phyloP scores from a whole-genome alignment of 1,140 invertebrate species.

The Habropoda laboriosa region DNA sequence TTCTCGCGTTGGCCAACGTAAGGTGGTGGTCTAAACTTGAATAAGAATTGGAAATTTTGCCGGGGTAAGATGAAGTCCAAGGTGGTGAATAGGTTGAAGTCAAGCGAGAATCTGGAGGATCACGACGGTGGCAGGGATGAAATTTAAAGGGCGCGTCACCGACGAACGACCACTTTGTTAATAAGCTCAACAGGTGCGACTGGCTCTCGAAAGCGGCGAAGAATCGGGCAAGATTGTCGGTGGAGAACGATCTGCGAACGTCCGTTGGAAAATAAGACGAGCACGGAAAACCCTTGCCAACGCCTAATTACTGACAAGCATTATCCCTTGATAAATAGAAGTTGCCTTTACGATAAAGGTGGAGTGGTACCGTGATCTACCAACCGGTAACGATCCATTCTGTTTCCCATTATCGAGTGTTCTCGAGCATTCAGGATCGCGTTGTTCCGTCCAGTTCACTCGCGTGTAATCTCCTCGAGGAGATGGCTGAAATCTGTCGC shows the following conservation, averaged over 20 bases:
- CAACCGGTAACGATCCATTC: not conserved
- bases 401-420: not conserved
- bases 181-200: conserved; percentile 50
- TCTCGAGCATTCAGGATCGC: not conserved
- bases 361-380: too few species aligned
- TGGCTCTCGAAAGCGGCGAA: not conserved
- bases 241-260: not conserved
- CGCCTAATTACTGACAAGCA: not conserved
- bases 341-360: not conserved
- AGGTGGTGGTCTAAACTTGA: too few species aligned
- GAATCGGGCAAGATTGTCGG: not conserved
- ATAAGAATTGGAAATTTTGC: not conserved
- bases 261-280: not conserved
- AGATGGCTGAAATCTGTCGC: not conserved
- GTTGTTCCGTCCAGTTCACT: not conserved
- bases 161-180: conserved; percentile 35
- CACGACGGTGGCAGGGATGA: too few species aligned
- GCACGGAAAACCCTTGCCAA: not conserved
- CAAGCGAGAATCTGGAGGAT: not conserved
- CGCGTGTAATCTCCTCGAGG: not conserved
- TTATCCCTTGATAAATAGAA: not conserved
- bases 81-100: too few species aligned
- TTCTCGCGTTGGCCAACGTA: not conserved
- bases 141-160: conserved; percentile 24
- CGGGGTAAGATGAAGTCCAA: not conserved